phyloP scores from a whole-genome alignment of 1,140 invertebrate genomes.

The Sinonovacula constricta region DNA sequence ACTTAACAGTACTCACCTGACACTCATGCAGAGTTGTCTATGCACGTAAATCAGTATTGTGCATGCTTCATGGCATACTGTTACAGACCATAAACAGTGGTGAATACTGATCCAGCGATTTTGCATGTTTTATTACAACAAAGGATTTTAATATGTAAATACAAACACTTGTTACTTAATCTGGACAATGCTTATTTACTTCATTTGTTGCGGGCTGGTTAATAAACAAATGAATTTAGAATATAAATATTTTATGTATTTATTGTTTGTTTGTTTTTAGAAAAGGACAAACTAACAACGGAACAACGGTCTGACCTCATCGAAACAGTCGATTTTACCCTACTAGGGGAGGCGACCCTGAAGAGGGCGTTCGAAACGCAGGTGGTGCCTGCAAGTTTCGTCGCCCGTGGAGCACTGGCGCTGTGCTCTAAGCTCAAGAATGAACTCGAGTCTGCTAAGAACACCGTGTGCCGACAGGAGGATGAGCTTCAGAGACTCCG shows the following conservation, averaged over 20 bases:
- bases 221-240: background rate
- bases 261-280: conserved; percentile 61
- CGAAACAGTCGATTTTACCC: conserved; percentile 69
- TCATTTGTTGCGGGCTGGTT: background rate
- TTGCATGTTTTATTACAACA: too few relatives aligned
- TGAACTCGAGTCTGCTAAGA: conserved; percentile 67
- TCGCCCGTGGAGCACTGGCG: conserved; percentile 72
- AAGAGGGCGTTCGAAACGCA: conserved; percentile 66
- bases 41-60: too few relatives aligned
- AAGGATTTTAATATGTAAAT: too few relatives aligned
- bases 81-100: too few relatives aligned
- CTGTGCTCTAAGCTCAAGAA: conserved; percentile 66
- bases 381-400: conserved; percentile 63
- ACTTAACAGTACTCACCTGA: too few relatives aligned
- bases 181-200: too few relatives aligned
- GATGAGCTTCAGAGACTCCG: conserved; percentile 65
- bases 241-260: background rate
- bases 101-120: too few relatives aligned
- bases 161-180: too few relatives aligned
- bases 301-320: conserved; percentile 68
- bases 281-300: conserved; percentile 62
- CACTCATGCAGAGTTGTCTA: too few relatives aligned
- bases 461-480: conserved; percentile 64
- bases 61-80: too few relatives aligned
- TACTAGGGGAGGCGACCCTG: conserved; percentile 70